Evolutionary conservation across 2,888 invertebrate genomes (phyloP), one percentile per base, ranked within the genome.

Genomic region (Callyntrura guangdongensis): DNA sequence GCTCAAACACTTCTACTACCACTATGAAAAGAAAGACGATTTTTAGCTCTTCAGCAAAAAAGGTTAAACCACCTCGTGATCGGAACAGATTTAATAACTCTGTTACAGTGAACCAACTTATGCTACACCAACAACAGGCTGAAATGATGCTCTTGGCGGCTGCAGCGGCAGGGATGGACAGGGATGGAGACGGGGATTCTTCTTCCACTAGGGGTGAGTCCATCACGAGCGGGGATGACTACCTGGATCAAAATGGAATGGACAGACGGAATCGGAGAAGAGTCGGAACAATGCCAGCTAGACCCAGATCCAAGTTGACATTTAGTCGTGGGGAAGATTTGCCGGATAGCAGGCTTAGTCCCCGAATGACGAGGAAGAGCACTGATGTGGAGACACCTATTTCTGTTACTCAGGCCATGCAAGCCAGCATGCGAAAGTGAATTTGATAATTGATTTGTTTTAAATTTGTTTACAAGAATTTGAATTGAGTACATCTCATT

Each of bases 361-460:
- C 92, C 0, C 17, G 87, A 77, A 53, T 85, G 8, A 22, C 45
- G 49, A 77, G 88, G 74, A 90, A 88, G 79, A 72, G 86, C 36
- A 82, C 87, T 3, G 93, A 94, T 81, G 91, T 94, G 12, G 93
- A 93, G n/a, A 94, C 94, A 0, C 92, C 98, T 96, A 96, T 97
- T 69, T 97, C 98, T 0, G 97, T 98, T 0, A 98, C 98, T 0
- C 97, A 98, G 94, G 97, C 97, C 90, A 98, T 98, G 87, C 98
- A 98, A 94, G 97, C 97, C 36, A 98, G 97, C 94, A 97, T 98
- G 95, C 96, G 98, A 95, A 96, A 97, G 97, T 97, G 95, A 95
- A 9, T 25, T 8, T 27, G 12, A 67, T n/a, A n/a, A n/a, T n/a
- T n/a, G n/a, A n/a, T n/a, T 4, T 49, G 12, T 53, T 72, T 77